A percentile compares a stretch with the other conserved stretches of the same genome.
phyloP scores from a whole-genome alignment of 2,113 vertebrate genomes.

The Anser brachyrhynchus region DNA sequence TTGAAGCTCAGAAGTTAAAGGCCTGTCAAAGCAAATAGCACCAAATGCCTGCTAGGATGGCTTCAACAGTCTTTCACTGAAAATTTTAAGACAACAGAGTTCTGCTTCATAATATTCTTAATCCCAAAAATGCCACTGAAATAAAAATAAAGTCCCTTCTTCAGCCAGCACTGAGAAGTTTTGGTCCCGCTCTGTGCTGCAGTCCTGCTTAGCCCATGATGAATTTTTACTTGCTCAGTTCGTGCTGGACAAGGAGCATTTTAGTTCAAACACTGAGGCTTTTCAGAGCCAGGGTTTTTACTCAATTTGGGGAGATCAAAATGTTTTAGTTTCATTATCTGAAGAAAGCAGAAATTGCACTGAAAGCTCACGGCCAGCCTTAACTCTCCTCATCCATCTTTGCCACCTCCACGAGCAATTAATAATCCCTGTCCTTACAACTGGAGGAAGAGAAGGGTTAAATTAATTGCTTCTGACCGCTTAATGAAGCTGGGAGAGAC shows the following conservation, averaged over 20 bases:
- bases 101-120: neutral
- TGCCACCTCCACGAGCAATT: neutral
- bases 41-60: accelerated
- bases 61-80: neutral
- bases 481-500: slow-evolving; percentile 21
- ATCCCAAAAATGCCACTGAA: neutral
- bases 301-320: neutral
- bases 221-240: neutral
- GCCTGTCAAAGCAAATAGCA: accelerated
- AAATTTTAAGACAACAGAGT: neutral
- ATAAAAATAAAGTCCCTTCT: neutral
- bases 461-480: slow-evolving; percentile 41
- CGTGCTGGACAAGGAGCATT: neutral
- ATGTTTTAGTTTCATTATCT: neutral
- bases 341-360: neutral
- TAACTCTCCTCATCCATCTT: slow-evolving; percentile 1
- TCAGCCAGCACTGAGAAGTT: neutral
- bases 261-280: neutral
- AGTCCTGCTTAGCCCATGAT: neutral
- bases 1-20: neutral
- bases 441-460: neutral
- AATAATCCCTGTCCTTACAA: neutral
- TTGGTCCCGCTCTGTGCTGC: accelerated
- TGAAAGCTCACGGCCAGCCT: neutral
- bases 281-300: neutral